These are phyloP conservation scores for Drosophila bifasciata DNA, from an alignment of 1,140 invertebrate species.

Conservation along the genomic window DNA sequence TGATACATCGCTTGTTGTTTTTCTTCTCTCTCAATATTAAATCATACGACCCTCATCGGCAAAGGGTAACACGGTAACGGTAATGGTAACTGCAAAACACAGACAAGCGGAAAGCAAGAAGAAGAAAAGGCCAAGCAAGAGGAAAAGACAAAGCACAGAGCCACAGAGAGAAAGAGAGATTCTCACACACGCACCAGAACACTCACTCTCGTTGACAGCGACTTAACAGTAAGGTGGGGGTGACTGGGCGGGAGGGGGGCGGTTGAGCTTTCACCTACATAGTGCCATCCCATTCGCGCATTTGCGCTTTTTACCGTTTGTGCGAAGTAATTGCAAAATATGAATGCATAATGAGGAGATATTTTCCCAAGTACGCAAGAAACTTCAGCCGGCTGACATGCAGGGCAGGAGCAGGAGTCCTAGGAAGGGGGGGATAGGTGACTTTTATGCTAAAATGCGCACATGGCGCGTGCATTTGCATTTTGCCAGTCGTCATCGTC, in stretches of 20 bases:
- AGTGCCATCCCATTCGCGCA: constrained; percentile 45
- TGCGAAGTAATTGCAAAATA: constrained; percentile 77
- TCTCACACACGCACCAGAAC: constrained; percentile 40
- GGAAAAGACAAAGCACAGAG: too few relatives aligned
- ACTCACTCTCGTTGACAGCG: constrained; percentile 42
- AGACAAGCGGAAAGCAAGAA: constrained; percentile 12
- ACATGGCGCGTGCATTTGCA: constrained; percentile 72
- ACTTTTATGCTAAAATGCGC: constrained; percentile 79
- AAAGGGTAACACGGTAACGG: constrained; percentile 2
- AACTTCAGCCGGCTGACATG: constrained; percentile 56
- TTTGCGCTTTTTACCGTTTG: constrained; percentile 67
- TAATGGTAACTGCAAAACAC: not conserved
- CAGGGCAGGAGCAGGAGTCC: constrained; percentile 4
- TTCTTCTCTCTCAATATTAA: not conserved
- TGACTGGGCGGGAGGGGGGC: too few relatives aligned
- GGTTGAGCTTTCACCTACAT: constrained; percentile 44
- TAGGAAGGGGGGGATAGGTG: constrained; percentile 32
- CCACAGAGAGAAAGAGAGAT: constrained; percentile 11
- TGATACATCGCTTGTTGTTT: too few relatives aligned
- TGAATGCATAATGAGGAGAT: constrained; percentile 82
- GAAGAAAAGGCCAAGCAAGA: constrained; percentile 42
- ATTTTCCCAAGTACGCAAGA: constrained; percentile 71
- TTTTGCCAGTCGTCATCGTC: constrained; percentile 56
- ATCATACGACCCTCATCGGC: too few relatives aligned
- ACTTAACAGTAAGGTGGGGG: constrained; percentile 58